These are phyloP conservation scores for Caranx melampygus DNA, from an alignment of 2,113 vertebrate species.

Conservation along the genomic window DNA sequence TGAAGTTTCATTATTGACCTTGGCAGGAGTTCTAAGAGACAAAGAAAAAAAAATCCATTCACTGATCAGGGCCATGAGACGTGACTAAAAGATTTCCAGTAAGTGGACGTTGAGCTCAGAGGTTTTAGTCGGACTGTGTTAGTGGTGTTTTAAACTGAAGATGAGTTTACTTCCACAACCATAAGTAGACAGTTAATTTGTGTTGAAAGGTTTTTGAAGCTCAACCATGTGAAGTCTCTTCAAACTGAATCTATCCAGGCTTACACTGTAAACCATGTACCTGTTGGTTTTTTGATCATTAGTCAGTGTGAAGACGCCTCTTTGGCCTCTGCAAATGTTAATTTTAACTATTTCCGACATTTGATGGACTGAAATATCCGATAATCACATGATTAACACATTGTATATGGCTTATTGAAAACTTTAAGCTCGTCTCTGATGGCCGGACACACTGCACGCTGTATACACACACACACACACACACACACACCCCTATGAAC, in stretches of 20 bases:
- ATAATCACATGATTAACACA: not conserved
- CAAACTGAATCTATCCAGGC: not conserved
- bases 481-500: not conserved
- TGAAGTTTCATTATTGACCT: not conserved
- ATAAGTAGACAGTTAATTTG: not conserved
- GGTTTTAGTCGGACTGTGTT: too few species aligned
- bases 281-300: not conserved
- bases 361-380: not conserved
- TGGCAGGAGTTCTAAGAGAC: not conserved
- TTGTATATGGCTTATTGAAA: too few species aligned
- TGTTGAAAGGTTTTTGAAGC: not conserved
- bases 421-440: not conserved
- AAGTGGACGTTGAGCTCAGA: not conserved
- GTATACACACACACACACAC: too few species aligned
- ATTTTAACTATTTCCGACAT: not conserved
- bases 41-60: not conserved
- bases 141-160: too few species aligned
- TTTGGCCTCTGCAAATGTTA: not conserved
- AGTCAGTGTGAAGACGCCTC: not conserved
- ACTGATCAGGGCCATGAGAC: not conserved
- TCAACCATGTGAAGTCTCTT: too few species aligned
- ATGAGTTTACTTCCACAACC: too few species aligned
- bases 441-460: not conserved
- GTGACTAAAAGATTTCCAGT: not conserved
- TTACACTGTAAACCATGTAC: not conserved